Base-by-base conservation (phyloP, 2,888 invertebrate species). In the Timema podura region DNA sequence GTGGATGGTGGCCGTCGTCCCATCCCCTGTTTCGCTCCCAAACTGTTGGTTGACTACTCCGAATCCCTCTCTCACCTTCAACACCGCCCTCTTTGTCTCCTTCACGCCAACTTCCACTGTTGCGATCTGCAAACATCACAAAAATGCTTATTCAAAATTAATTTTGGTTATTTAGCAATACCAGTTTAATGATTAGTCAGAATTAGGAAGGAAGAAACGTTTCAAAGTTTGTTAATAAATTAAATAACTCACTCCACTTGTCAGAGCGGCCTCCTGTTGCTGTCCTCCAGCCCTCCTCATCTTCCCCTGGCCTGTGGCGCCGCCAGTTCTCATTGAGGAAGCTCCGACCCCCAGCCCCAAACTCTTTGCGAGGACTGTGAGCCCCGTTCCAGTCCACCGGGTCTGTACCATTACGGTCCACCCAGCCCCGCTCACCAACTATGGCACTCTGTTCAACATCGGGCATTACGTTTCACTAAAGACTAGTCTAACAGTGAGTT, bases 361-460 rank as follows among this genome's bases (percentile, higher is more conserved):
- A 81, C 73, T 87, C 87, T 77, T 87, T 87, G 68, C 86, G 82
- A 44, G 86, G 86, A 78, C 85, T 85, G 47, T 68, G 68, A 45
- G 81, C 81, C 7, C 82, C 83, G 69, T 82, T 82, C 85, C 86
- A 86, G 72, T 86, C 86, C 11, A 79, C 80, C 13, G 84, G 77
- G 71, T 84, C 84, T 54, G 81, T 84, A 5, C 84, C 85, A 74
- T 86, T 86, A 75, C 86, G 80, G 75, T 86, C 84, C 57, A 81
- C 82, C 86, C 86, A 86, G 46, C 83, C 83, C 46, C 84, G 81
- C 73, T 71, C 71, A 16, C 69, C 6, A 13, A 46, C 16, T 15
- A 57, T 57, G 57, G 67, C n/a, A 15, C 68, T 54, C 69, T 69
- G 67, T n/a, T n/a, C n/a, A n/a, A n/a, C n/a, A n/a, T 49, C 49